Percentiles rank a stretch among this genome's conserved stretches.
Conservation (phyloP, 2,888 invertebrate species). For the Platerodrilus igneus region DNA sequence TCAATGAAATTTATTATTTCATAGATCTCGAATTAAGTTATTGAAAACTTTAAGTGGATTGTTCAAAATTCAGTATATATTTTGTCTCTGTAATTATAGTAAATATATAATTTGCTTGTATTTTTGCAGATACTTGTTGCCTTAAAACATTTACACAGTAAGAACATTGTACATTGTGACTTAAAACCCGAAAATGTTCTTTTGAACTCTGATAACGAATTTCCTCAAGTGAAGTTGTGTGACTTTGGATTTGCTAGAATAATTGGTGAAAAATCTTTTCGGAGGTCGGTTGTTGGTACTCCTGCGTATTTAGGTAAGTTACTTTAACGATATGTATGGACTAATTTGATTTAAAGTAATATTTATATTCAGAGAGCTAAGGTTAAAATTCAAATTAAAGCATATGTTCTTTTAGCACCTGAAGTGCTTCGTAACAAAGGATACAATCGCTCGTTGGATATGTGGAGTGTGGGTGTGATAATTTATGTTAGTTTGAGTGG, state of each 20-base stretch:
- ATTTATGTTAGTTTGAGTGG: constrained; percentile 97
- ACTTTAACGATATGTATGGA: not conserved
- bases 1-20: too few relatives aligned
- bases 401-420: constrained; percentile 63
- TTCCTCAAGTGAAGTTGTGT: constrained; percentile 97
- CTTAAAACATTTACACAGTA: constrained; percentile 93
- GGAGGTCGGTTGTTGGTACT: constrained; percentile 96
- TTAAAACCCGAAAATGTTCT: constrained; percentile 97
- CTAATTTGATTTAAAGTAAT: not conserved
- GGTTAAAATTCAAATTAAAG: too few relatives aligned
- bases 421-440: constrained; percentile 98
- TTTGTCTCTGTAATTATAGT: too few relatives aligned
- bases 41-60: too few relatives aligned
- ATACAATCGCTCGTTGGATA: constrained; percentile 96
- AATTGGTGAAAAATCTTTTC: constrained; percentile 97
- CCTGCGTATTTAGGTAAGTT: constrained; percentile 90
- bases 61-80: too few relatives aligned
- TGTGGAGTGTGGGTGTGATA: constrained; percentile 99
- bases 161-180: constrained; percentile 98
- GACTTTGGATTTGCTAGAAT: constrained; percentile 99
- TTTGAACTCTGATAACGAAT: constrained; percentile 88
- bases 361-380: not conserved
- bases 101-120: too few relatives aligned
- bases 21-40: too few relatives aligned
- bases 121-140: constrained; percentile 94